Base-by-base conservation (phyloP, 2,113 vertebrate genomes). In the Sinocyclocheilus anophthalmus region DNA sequence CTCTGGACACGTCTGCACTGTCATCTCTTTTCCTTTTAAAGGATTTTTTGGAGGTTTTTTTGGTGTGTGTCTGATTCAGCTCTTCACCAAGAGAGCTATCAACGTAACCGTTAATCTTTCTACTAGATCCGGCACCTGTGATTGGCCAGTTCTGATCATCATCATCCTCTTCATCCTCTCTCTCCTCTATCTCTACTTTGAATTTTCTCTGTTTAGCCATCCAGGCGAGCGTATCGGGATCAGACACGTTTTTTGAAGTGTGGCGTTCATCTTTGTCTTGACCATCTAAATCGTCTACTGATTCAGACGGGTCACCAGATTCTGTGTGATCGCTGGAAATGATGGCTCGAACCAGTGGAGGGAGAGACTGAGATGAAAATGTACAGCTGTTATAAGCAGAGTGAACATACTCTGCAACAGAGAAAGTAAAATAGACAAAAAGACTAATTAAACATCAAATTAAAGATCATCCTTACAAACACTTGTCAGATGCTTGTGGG, bases 1-100 rank as follows among this genome's bases (percentile, higher is more conserved):
- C 93, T 77, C 87, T 88, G 59, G 91, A 81, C 42, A 24, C 22
- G 18, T 63, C 55, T 16, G 30, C 50, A 22, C 48, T 13, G 9
- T 86, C 81, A 0, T 61, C 53, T 77, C 65, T 42, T 69, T 69
- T 83, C 18, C 26, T 81, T 67, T 81, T 81, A 45, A 9, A 48
- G 59, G 79, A 70, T 24, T 33, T 83, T 22, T 22, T 55, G 0
- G 12, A 55, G 42, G 0, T 4, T 72, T n/a, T 83, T 83, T 72
- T 83, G 3, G 8, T 55, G 12, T 30, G 65, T 14, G 48, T 72
- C 10, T 24, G 45, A 70, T 22, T 83, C 42, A n/a, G 37, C 39
- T 69, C 80, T 69, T 82, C 63, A 50, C 63, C 42, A 45, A 48
- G 4, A 50, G 16, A 69, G 26, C 53, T 1, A 26, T 69, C 63